Evolutionary conservation across 2,113 vertebrate genomes (phyloP).

Genomic region (Lamprotornis superbus): DNA sequence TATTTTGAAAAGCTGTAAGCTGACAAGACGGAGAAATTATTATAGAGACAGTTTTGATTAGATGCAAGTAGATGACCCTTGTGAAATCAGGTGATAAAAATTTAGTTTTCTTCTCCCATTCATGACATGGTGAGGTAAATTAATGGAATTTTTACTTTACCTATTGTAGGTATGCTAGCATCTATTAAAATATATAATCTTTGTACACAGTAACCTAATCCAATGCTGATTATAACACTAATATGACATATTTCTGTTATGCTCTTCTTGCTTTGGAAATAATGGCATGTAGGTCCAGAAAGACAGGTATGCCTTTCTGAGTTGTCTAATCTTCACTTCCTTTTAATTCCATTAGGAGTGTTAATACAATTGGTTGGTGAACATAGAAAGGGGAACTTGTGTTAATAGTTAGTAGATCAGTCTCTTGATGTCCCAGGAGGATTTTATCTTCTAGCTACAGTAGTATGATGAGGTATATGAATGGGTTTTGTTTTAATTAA

Average conservation of each 20-base stretch:
- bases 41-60: background rate
- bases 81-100: background rate
- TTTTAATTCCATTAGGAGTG: background rate
- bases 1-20: background rate
- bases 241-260: background rate
- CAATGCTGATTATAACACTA: background rate
- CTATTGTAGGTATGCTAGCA: background rate
- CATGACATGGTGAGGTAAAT: background rate
- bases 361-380: background rate
- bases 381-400: background rate
- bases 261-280: background rate
- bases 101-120: background rate
- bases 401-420: conserved; percentile 22
- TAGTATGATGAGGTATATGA: background rate
- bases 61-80: background rate
- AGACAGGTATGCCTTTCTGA: background rate
- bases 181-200: background rate
- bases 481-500: conserved; percentile 45
- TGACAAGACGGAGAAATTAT: background rate
- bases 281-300: background rate
- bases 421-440: background rate
- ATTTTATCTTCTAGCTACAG: conserved; percentile 37
- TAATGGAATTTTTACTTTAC: background rate
- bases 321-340: background rate
- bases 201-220: background rate